Conservation (phyloP, 2,888 invertebrate genomes). For the Drosophila testacea region DNA sequence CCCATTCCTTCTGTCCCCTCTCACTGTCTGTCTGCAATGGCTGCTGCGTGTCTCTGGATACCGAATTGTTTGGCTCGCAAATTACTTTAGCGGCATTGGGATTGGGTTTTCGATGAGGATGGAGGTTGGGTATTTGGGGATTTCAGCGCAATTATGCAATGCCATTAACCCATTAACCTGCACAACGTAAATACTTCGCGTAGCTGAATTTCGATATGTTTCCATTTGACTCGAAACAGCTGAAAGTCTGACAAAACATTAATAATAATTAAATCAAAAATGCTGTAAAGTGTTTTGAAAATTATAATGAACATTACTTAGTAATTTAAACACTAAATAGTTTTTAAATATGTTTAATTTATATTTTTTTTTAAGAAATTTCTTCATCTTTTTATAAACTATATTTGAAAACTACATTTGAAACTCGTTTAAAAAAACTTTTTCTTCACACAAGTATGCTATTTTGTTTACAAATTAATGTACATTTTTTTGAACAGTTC, state of each 20-base stretch:
- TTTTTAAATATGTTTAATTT: neutral
- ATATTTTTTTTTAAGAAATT: neutral
- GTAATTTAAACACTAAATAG: too few relatives aligned
- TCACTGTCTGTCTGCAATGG: slow-evolving; percentile 10
- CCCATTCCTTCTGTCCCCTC: neutral
- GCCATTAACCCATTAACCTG: slow-evolving; percentile 78
- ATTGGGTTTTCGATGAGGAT: slow-evolving; percentile 6
- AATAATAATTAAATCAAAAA: neutral
- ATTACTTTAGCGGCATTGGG: slow-evolving; percentile 64
- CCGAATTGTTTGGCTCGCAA: slow-evolving; percentile 67
- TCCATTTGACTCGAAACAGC: neutral
- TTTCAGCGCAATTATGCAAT: slow-evolving; percentile 72
- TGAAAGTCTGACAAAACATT: neutral
- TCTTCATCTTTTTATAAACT: too few relatives aligned
- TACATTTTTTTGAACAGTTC: too few relatives aligned
- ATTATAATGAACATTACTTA: neutral
- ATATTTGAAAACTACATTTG: neutral
- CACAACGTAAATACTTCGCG: slow-evolving; percentile 22
- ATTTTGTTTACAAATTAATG: neutral
- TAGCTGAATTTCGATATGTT: slow-evolving; percentile 3
- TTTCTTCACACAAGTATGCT: too few relatives aligned
- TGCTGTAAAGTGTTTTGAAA: neutral
- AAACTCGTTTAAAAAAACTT: neutral
- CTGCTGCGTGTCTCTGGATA: slow-evolving; percentile 35
- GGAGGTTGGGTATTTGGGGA: neutral